Base-by-base conservation (phyloP, 2,888 invertebrate genomes). In the Drosophila yooni region DNA sequence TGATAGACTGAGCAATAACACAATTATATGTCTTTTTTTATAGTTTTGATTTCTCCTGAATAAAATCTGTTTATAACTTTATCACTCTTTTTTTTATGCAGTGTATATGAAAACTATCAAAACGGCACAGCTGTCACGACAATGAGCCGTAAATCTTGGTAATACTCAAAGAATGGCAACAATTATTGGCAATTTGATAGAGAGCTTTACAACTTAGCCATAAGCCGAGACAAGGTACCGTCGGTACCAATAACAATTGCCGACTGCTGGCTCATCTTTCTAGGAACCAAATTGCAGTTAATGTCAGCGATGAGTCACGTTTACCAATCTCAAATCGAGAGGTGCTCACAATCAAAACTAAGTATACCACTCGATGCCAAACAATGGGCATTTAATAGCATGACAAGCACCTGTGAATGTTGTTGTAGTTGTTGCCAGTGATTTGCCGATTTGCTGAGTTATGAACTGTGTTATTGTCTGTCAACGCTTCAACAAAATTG, bases 101-200 rank as follows among this genome's bases (percentile, higher is more conserved):
- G 27, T 69, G 31, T 57, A 50, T 40, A 56, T 21, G 25, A 36
- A 46, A 46, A 46, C 8, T 54, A 15, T 38, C 2, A 13, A 70
- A 57, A 40, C 34, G 25, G 40, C 53, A 27, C 48, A 64, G 75
- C 67, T 75, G 65, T 71, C 53, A 68, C 56, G 59, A 57, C 80
- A 76, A 70, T 61, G 57, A 36, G 63, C 56, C 58, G 83, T 68
- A 60, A 78, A 78, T 77, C 48, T 52, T 29, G 13, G 5, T 10
- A 29, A 58, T 51, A 63, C 56, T 65, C 31, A 66, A 71, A 67
- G 33, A 51, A 59, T 66, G 52, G 29, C 82, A 76, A 70, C 74
- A 89, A 88, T 84, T 82, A 84, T 84, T 85, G 88, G 80, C 88
- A 65, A 80, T 66, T 67, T 51, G 43, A 59, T 51, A 50, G 56